Evolutionary conservation across 2,797 vertebrate species (phyloP).

Genomic region (Notamacropus eugenii): DNA sequence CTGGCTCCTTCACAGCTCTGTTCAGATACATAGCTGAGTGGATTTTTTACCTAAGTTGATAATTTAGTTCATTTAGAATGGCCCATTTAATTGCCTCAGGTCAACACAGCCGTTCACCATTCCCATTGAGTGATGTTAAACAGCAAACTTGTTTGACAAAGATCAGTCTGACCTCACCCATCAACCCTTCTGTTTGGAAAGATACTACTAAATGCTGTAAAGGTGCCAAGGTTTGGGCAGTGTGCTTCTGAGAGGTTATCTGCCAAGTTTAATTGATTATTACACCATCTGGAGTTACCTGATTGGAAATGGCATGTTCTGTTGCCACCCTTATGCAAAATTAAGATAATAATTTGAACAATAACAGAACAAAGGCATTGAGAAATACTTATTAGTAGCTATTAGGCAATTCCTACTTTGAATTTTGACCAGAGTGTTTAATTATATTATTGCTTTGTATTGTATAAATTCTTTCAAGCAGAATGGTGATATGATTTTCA

Average conservation of each 20-base stretch:
- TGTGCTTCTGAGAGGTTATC: constrained; percentile 17
- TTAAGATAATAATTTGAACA: constrained; percentile 64
- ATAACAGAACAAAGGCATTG: constrained; percentile 54
- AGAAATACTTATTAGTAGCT: constrained; percentile 65
- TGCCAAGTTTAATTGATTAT: constrained; percentile 49
- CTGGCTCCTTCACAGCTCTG: background rate
- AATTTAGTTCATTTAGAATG: background rate
- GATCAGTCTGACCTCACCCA: constrained; percentile 19
- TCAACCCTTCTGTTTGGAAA: constrained; percentile 44
- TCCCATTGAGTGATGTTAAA: constrained; percentile 13
- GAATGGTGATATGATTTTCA: background rate
- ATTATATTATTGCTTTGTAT: constrained; percentile 33
- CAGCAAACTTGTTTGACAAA: constrained; percentile 35
- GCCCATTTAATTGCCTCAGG: background rate
- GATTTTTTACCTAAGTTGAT: background rate
- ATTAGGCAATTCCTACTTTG: constrained; percentile 56
- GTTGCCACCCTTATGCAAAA: constrained; percentile 40
- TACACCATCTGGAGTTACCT: constrained; percentile 11
- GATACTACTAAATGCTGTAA: constrained; percentile 35
- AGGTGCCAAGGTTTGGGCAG: constrained; percentile 28
- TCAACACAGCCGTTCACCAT: background rate
- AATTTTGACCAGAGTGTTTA: constrained; percentile 20
- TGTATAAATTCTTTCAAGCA: constrained; percentile 37
- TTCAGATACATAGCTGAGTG: background rate
- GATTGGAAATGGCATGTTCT: constrained; percentile 28